Base-by-base conservation (phyloP, 2,888 invertebrate species). In the Rhingia rostrata region DNA sequence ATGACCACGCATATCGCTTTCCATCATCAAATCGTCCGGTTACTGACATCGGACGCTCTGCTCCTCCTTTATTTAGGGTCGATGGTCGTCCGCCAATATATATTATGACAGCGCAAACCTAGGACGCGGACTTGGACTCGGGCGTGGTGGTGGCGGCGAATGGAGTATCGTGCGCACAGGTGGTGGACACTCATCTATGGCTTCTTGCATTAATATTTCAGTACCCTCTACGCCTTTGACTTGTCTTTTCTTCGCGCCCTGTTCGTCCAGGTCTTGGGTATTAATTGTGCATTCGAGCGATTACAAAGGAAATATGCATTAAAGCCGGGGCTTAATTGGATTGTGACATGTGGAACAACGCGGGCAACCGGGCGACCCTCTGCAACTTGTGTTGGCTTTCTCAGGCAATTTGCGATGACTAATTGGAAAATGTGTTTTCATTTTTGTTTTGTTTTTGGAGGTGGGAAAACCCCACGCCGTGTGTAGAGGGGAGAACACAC, bases 401-500 rank as follows among this genome's bases (percentile, higher is more conserved):
- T 80, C 84, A 75, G 80, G 74, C 84, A 75, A 79, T 84, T 84
- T 79, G 67, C 66, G 75, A 80, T 84, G 84, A 84, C 80, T 84
- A 80, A 84, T 84, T 70, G 84, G 80, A 64, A 84, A 79, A 60
- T 22, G 22, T 22, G 22, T 22, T 22, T 22, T 22, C 22, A 2
- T 22, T 22, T 2, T 22, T n/a, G n/a, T n/a, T n/a, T 22, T 66
- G 49, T 43, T 81, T 53, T 32, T 33, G 74, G 64, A 70, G 75
- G 80, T 60, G 70, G 84, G 84, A 66, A 84, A 84, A 84, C 74
- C 78, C 84, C 84, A 22, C 73, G 12, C 49, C 30, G 30, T 32
- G 9, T 7, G 4, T 9, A 10, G 30, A 32, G 49, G 30, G 10
- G 14, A 49, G 30, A 58, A 41, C 58, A 30, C 51, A 45, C 43